Percentiles rank a stretch among this genome's conserved stretches.
Evolutionary conservation across 92 coral and sea anemone genomes (phyloP).

Genomic region (Ricordea florida): DNA sequence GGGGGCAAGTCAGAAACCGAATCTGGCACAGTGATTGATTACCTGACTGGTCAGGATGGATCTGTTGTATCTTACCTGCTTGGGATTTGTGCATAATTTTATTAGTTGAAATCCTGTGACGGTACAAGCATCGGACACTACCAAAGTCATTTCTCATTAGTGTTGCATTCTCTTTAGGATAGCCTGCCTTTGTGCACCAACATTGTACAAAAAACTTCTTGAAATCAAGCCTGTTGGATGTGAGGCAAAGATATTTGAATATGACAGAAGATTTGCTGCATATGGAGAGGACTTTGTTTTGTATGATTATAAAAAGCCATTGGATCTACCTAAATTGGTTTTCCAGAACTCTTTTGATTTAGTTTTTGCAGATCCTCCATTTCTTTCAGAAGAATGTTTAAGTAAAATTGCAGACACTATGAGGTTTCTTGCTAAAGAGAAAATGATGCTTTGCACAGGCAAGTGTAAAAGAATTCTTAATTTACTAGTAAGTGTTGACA

Average conservation of each 20-base stretch:
- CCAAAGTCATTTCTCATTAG: not conserved
- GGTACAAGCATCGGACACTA: not conserved
- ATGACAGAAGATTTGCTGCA: constrained; percentile 68
- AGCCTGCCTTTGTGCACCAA: constrained; percentile 79
- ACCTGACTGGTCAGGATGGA: no score
- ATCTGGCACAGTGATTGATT: no score
- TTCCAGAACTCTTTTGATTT: constrained; percentile 62
- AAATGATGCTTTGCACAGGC: constrained; percentile 74
- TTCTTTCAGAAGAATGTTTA: constrained; percentile 73
- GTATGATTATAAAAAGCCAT: constrained; percentile 70
- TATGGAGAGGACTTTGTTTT: constrained; percentile 66
- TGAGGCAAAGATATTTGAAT: constrained; percentile 66
- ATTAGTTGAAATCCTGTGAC: no score
- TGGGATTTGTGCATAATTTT: no score
- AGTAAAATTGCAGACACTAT: constrained; percentile 63
- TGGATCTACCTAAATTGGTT: constrained; percentile 39
- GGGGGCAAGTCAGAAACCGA: no score
- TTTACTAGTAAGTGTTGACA: no score
- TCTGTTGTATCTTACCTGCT: no score
- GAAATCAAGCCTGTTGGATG: constrained; percentile 48
- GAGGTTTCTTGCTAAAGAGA: constrained; percentile 66
- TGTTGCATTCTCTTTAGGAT: constrained; percentile 29
- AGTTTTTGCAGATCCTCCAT: constrained; percentile 81
- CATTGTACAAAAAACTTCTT: constrained; percentile 65
- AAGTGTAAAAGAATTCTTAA: no score